Percentiles rank a stretch among this genome's conserved stretches.
These are phyloP conservation scores for Styela plicata DNA, from an alignment of 23 tunicate species.

Conservation along the genomic window DNA sequence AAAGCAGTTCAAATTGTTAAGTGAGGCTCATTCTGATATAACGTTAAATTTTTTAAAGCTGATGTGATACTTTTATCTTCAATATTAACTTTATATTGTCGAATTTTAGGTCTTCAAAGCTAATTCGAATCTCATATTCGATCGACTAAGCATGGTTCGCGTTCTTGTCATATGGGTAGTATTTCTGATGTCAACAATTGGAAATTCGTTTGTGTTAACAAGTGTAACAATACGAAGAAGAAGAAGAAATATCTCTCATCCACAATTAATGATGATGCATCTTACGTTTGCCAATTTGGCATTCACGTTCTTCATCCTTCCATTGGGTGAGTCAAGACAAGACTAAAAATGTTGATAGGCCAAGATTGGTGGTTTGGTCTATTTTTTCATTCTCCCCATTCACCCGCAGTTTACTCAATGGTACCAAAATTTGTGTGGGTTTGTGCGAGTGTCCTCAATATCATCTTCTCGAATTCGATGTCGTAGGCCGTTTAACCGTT, in stretches of 20 bases:
- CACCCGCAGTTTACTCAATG: no score
- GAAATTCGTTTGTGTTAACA: conserved; percentile 56
- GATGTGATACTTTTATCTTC: neutral
- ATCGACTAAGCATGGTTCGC: conserved; percentile 30
- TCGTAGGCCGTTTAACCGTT: no score
- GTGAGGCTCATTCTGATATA: no score
- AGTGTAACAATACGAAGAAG: conserved; percentile 14
- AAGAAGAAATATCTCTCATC: conserved; percentile 36
- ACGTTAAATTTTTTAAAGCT: no score
- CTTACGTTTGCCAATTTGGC: conserved; percentile 62
- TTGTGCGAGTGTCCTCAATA: no score
- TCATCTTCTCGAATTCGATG: no score
- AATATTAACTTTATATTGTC: no score
- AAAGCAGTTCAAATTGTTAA: no score
- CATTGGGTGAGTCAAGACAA: conserved; percentile 58
- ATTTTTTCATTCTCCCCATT: no score
- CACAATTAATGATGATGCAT: conserved; percentile 58
- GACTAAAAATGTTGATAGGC: no score
- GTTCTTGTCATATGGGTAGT: conserved; percentile 36
- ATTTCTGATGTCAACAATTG: conserved; percentile 43
- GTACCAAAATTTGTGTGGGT: no score
- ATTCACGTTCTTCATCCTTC: conserved; percentile 58
- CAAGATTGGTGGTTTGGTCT: neutral
- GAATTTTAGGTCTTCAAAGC: neutral
- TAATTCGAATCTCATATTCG: conserved; percentile 34